These are phyloP conservation scores for Xestoiulus laeticollis DNA, from an alignment of 2,888 invertebrate species.

Conservation along the genomic window DNA sequence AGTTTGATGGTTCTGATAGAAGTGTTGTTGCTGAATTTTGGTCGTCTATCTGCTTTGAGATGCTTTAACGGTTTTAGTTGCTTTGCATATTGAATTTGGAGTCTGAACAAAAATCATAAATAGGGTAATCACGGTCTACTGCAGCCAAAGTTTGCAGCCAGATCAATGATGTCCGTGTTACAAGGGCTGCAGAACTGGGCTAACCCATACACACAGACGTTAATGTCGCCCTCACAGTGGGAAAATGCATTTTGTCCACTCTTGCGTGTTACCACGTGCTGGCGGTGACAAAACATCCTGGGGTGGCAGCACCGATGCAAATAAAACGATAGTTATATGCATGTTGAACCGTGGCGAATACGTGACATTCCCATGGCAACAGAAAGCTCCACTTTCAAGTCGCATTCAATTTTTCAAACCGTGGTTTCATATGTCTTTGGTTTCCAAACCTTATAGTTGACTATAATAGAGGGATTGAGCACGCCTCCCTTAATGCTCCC, in stretches of 20 bases:
- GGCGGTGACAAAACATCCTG: slow-evolving; percentile 8
- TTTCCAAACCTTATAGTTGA: background rate
- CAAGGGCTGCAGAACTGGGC: background rate
- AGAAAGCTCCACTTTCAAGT: background rate
- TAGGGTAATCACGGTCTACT: too few relatives aligned
- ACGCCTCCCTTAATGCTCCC: too few relatives aligned
- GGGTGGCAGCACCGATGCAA: slow-evolving; percentile 22
- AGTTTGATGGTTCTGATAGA: too few relatives aligned
- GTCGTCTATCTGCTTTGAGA: too few relatives aligned
- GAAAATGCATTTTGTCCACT: background rate
- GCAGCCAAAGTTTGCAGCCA: too few relatives aligned
- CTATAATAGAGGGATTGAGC: background rate
- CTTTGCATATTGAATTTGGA: too few relatives aligned
- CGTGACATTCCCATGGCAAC: slow-evolving; percentile 23
- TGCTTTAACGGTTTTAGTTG: too few relatives aligned
- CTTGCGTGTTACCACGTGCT: background rate
- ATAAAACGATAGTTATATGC: slow-evolving; percentile 25
- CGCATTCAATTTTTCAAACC: background rate
- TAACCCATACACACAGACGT: background rate
- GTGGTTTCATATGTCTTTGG: background rate
- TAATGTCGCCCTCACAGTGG: background rate
- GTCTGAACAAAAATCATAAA: too few relatives aligned
- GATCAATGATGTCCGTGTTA: background rate
- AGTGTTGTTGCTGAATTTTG: too few relatives aligned
- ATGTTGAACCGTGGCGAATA: background rate